Evolutionary conservation across 2,113 vertebrate species (phyloP), one percentile per base, ranked within the genome.

Genomic region (Strix uralensis): DNA sequence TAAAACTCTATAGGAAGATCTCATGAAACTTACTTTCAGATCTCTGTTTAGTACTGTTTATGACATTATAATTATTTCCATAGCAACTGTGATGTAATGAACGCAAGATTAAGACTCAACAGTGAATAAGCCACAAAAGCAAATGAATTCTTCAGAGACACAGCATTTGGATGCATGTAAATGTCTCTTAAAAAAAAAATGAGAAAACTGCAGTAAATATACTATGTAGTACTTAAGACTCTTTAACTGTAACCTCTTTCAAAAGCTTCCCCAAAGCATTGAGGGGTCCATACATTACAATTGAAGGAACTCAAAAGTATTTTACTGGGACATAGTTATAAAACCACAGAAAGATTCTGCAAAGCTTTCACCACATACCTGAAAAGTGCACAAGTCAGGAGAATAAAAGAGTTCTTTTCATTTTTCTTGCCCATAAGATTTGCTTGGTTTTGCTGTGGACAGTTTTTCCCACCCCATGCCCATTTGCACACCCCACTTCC

Each of bases 101-200:
- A 81, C 20, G 54, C 36, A 90, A 46, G 52, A 82, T 65, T 81
- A 80, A 86, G 46, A 93, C 44, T 51, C 40, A 75, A 58, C 17
- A 72, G n/a, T 42, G 57, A 95, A 32, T 65, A 66, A 65, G 47
- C 23, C 75, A 75, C 57, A 90, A 86, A 74, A 86, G 19, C 49
- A 92, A 91, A 74, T 27, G 3, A 70, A 71, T 77, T 86, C 44
- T 83, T 89, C 54, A 51, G 82, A 80, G 46, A 67, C 20, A 49
- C 6, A 34, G 38, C 32, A 84, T 92, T 51, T 94, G 78, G 86
- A 86, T 95, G 73, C 77, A 93, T 42, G 21, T 90, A 73, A 81
- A 88, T 22, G 21, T 75, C 85, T 92, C 84, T 94, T 67, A 23
- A 86, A 96, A 96, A 96, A 96, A 90, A 75, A 67, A 62, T 20